Evolutionary conservation across 2,797 vertebrate species (phyloP).

Genomic region (Hylomyscus alleni): DNA sequence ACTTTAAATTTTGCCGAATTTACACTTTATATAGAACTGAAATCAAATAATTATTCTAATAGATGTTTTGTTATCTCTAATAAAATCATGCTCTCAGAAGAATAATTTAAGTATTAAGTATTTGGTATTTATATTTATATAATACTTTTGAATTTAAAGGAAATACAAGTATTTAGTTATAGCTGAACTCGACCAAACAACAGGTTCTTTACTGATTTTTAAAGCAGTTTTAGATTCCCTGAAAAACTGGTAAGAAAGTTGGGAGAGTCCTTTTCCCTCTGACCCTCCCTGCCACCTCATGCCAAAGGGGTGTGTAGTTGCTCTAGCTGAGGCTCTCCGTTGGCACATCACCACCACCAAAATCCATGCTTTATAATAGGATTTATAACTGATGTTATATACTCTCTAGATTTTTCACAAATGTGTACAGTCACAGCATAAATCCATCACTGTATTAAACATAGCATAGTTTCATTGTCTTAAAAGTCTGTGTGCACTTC

Average conservation of each 20-base stretch:
- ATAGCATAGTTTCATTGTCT: not conserved
- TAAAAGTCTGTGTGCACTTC: not conserved
- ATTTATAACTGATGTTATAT: not conserved
- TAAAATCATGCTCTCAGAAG: slow-evolving; percentile 51
- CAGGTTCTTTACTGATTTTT: not conserved
- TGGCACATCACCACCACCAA: not conserved
- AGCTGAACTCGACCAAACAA: not conserved
- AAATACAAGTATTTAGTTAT: slow-evolving; percentile 53
- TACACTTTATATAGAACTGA: slow-evolving; percentile 52
- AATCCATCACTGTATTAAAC: not conserved
- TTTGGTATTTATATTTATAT: slow-evolving; percentile 28
- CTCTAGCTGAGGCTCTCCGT: not conserved
- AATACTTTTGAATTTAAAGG: slow-evolving; percentile 38
- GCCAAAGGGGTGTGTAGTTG: not conserved
- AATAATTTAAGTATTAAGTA: slow-evolving; percentile 38
- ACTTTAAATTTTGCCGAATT: slow-evolving; percentile 50
- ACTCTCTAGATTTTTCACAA: not conserved
- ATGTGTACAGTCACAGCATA: not conserved
- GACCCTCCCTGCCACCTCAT: not conserved
- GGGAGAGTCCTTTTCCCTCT: not conserved
- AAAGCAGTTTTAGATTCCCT: slow-evolving; percentile 33
- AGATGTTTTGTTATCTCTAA: not conserved
- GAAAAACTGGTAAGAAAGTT: not conserved
- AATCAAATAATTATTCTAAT: slow-evolving; percentile 59
- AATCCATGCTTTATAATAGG: not conserved